phyloP scores from a whole-genome alignment of 53 echinoderm and acorn worm genomes.

The Echinarachnius parma region DNA sequence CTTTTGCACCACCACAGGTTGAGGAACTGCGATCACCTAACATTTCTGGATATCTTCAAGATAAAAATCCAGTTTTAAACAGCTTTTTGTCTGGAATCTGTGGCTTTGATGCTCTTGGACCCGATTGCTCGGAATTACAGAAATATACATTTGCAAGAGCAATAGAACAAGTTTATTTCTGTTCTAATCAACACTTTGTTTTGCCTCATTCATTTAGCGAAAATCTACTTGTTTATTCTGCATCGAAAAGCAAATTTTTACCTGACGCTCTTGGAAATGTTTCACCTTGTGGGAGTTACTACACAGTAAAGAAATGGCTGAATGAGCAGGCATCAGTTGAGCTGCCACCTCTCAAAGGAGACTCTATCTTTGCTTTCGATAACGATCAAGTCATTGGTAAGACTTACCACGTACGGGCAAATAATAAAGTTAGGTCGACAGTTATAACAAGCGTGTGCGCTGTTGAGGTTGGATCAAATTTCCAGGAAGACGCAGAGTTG shows the following conservation, averaged over 20 bases:
- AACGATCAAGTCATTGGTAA: constrained; percentile 43
- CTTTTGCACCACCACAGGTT: too few species aligned
- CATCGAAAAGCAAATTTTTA: background rate
- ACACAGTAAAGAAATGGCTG: background rate
- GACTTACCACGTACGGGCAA: background rate
- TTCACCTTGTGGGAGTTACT: constrained; percentile 9
- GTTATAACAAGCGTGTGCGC: constrained; percentile 15
- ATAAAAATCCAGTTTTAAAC: too few species aligned
- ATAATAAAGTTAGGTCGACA: constrained; percentile 4
- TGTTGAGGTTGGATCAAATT: background rate
- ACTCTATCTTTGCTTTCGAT: constrained; percentile 9
- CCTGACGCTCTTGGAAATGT: background rate
- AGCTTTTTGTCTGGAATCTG: too few species aligned
- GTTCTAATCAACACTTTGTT: background rate
- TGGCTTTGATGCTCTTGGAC: too few species aligned
- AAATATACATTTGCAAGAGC: constrained; percentile 2
- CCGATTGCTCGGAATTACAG: too few species aligned
- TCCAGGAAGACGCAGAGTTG: background rate
- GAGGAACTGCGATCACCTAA: too few species aligned
- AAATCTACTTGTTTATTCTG: background rate
- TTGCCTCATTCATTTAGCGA: constrained; percentile 7
- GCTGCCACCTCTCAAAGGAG: background rate
- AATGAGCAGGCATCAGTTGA: constrained; percentile 1
- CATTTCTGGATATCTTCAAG: too few species aligned
- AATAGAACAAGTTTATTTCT: background rate